Conservation (phyloP, 2,797 vertebrate genomes). For the Pantherophis vulpinus region DNA sequence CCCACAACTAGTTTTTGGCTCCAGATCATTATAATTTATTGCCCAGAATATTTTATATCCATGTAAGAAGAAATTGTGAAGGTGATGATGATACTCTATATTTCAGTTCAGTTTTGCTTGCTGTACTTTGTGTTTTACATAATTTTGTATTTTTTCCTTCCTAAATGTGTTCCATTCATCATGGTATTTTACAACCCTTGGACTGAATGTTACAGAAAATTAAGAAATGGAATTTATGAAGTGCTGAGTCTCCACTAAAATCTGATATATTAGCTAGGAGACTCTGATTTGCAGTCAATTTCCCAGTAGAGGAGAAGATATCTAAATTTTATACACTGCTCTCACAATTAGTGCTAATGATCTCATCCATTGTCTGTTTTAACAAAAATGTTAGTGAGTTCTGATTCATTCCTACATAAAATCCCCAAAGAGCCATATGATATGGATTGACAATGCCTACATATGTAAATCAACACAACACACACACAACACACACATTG, state of each 20-base stretch:
- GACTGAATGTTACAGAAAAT: background rate
- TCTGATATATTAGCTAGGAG: background rate
- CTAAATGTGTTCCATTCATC: background rate
- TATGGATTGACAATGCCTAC: conserved; percentile 5
- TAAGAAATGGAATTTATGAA: background rate
- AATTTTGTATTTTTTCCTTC: background rate
- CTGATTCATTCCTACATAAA: conserved; percentile 11
- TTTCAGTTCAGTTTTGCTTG: background rate
- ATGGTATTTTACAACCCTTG: background rate
- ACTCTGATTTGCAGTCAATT: background rate
- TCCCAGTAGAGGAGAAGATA: conserved; percentile 9
- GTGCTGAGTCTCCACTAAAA: background rate
- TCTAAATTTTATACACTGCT: conserved; percentile 3
- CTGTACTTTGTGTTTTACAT: background rate
- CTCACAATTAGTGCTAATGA: conserved; percentile 29
- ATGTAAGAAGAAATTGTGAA: background rate
- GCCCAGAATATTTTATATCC: background rate
- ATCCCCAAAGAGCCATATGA: background rate
- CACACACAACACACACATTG: background rate
- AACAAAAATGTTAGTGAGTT: conserved; percentile 16
- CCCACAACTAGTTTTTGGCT: background rate
- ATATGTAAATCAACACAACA: background rate
- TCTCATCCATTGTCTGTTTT: conserved; percentile 1
- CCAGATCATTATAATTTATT: background rate
- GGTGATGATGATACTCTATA: background rate